Percentiles rank a stretch among this genome's conserved stretches.
phyloP scores from a whole-genome alignment of 2,888 invertebrate genomes.

The Zygothrica quintamaculata region DNA sequence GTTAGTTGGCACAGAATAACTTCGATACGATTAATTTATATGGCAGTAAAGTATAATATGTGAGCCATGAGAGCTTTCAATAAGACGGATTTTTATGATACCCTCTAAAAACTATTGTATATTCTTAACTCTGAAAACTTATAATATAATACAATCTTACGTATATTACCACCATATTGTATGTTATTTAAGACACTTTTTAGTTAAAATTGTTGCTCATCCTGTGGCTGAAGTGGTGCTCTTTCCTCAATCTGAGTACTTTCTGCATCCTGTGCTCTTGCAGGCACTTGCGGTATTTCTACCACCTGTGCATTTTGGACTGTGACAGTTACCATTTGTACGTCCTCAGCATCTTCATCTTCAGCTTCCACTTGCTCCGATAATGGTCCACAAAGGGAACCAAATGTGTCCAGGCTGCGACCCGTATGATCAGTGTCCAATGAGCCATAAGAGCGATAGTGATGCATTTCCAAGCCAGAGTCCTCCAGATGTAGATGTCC shows the following conservation, averaged over 20 bases:
- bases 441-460: slow-evolving; percentile 77
- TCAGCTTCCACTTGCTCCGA: slow-evolving; percentile 47
- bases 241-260: slow-evolving; percentile 21
- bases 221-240: slow-evolving; percentile 38
- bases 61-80: slow-evolving; percentile 34
- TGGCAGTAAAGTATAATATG: slow-evolving; percentile 61
- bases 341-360: slow-evolving; percentile 16
- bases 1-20: slow-evolving; percentile 49
- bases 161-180: slow-evolving; percentile 35
- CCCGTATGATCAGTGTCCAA: slow-evolving; percentile 75
- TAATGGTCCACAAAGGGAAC: slow-evolving; percentile 69
- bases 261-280: too few relatives aligned
- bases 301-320: slow-evolving; percentile 1
- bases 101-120: slow-evolving; percentile 34
- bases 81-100: slow-evolving; percentile 54
- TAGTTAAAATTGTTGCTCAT: slow-evolving; percentile 63
- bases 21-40: slow-evolving; percentile 48
- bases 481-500: slow-evolving; percentile 57
- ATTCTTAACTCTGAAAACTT: slow-evolving; percentile 25
- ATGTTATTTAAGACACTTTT: slow-evolving; percentile 62
- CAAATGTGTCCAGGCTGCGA: slow-evolving; percentile 77
- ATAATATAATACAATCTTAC: slow-evolving; percentile 41
- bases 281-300: too few relatives aligned
- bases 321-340: slow-evolving; percentile 28
- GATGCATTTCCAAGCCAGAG: slow-evolving; percentile 68